phyloP scores from a whole-genome alignment of 2,113 vertebrate species.

The Microtus oregoni region DNA sequence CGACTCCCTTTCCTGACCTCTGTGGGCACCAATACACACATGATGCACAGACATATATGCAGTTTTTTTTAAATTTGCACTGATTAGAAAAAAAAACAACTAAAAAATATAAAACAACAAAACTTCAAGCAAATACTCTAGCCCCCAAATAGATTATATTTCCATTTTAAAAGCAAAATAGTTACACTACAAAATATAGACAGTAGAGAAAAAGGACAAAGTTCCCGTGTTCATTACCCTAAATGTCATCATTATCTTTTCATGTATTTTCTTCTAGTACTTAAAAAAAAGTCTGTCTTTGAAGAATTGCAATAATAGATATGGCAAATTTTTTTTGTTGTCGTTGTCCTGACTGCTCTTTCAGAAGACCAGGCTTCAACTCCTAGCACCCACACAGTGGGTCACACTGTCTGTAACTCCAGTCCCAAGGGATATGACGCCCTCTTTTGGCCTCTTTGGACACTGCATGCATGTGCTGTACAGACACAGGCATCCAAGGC shows the following conservation, averaged over 20 bases:
- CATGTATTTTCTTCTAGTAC: constrained; percentile 19
- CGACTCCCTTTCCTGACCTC: not conserved
- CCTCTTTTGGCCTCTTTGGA: not conserved
- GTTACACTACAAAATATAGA: constrained; percentile 13
- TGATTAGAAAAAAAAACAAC: not conserved
- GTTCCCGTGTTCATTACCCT: not conserved
- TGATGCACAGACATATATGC: not conserved
- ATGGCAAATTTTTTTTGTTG: not conserved
- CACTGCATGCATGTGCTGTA: not conserved
- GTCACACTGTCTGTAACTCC: not conserved
- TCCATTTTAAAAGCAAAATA: constrained; percentile 55
- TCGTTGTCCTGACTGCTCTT: not conserved
- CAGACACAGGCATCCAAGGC: not conserved
- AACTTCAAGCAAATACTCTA: not conserved
- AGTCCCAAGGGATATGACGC: not conserved
- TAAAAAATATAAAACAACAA: not conserved
- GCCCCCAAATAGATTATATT: not conserved
- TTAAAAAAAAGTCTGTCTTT: constrained; percentile 21
- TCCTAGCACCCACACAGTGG: not conserved
- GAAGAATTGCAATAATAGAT: constrained; percentile 5
- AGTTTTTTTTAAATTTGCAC: not conserved
- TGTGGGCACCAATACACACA: not conserved
- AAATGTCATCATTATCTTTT: not conserved
- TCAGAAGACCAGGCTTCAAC: not conserved
- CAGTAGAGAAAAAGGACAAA: constrained; percentile 34